Conservation (phyloP, 2,888 invertebrate genomes). For the Sesamia inferens region DNA sequence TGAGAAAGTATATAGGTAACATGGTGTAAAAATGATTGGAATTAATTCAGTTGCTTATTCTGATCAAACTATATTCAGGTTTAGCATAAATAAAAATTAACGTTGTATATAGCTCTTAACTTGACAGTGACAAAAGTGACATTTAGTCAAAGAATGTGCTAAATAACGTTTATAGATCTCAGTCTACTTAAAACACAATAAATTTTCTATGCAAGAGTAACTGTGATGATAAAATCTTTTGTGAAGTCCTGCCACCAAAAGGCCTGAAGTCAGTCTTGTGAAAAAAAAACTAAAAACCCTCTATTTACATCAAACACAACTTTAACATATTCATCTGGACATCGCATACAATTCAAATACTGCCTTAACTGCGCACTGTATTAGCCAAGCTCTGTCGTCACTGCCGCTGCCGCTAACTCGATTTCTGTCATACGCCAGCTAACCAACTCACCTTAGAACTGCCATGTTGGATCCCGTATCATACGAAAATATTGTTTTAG, state of each 20-base stretch:
- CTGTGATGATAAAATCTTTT: neutral
- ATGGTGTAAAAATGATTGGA: too few species aligned
- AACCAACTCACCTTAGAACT: conserved; percentile 33
- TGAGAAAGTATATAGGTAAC: too few species aligned
- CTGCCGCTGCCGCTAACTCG: conserved; percentile 32
- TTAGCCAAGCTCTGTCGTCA: neutral
- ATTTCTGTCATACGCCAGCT: conserved; percentile 36
- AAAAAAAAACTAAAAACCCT: neutral
- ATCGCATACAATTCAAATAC: conserved; percentile 14
- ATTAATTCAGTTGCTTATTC: too few species aligned
- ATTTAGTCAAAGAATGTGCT: neutral
- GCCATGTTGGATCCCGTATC: conserved; percentile 47
- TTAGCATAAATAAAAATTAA: too few species aligned
- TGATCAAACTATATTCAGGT: too few species aligned
- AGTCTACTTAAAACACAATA: neutral
- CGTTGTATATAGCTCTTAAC: too few species aligned
- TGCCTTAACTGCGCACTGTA: neutral
- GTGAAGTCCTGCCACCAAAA: neutral
- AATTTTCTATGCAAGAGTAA: neutral
- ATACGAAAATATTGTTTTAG: conserved; percentile 39
- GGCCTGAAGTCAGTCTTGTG: neutral
- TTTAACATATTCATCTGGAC: neutral
- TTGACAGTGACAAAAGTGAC: neutral
- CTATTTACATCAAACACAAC: neutral
- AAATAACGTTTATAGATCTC: neutral